These are phyloP conservation scores for Acomys russatus DNA, from an alignment of 2,797 vertebrate genomes.

Conservation along the genomic window DNA sequence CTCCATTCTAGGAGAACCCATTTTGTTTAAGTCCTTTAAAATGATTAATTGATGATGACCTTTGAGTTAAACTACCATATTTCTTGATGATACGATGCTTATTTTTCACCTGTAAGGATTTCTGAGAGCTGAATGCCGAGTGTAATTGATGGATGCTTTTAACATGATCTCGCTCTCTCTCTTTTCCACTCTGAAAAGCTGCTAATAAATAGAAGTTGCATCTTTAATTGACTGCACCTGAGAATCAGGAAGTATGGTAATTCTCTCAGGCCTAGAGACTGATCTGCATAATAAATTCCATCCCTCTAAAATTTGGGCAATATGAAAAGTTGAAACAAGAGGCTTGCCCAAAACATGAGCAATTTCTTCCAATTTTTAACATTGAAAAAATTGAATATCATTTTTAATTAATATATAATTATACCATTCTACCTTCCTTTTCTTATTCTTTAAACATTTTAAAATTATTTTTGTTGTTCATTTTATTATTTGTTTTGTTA, in stretches of 20 bases:
- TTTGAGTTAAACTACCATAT: constrained; percentile 69
- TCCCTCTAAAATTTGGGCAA: neutral
- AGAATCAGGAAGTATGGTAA: neutral
- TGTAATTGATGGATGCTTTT: constrained; percentile 72
- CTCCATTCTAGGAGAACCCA: neutral
- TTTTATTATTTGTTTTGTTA: too few relatives aligned
- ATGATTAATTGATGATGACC: constrained; percentile 70
- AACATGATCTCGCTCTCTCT: neutral
- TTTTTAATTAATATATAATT: constrained; percentile 6
- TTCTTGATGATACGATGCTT: constrained; percentile 22
- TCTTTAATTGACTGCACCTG: constrained; percentile 48
- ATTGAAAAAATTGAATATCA: neutral
- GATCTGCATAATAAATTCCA: neutral
- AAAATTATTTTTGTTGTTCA: neutral
- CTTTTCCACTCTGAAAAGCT: constrained; percentile 22
- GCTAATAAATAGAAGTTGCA: constrained; percentile 41
- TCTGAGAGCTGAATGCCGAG: constrained; percentile 21
- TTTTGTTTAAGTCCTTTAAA: constrained; percentile 38
- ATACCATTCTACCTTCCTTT: neutral
- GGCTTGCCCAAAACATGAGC: fast-evolving
- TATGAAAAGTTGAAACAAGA: neutral
- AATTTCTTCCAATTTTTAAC: neutral
- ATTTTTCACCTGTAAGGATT: constrained; percentile 60
- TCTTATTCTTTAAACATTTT: neutral
- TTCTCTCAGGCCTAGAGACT: neutral